Percentiles rank a stretch among this genome's conserved stretches.
Conservation (phyloP, 2,797 vertebrate genomes). For the Spondyliosoma cantharus region DNA sequence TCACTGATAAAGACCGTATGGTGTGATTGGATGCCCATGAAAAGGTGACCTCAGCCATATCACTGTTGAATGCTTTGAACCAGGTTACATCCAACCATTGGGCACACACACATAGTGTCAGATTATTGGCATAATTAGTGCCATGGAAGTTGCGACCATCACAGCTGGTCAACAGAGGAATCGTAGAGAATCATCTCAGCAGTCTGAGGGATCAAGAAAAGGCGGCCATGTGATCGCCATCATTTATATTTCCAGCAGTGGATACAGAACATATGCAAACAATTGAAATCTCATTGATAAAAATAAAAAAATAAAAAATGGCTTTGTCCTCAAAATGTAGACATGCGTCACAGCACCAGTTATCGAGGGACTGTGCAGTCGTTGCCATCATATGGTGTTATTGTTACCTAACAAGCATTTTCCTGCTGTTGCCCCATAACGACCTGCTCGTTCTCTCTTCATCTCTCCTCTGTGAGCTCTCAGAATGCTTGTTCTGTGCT, state of each 20-base stretch:
- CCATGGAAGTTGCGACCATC: neutral
- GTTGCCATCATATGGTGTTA: conserved; percentile 10
- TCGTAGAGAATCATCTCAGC: neutral
- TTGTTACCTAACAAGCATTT: conserved; percentile 51
- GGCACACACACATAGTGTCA: neutral
- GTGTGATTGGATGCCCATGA: neutral
- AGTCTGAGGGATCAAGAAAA: conserved; percentile 13
- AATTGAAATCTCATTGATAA: neutral
- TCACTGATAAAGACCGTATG: neutral
- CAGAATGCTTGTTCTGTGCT: conserved; percentile 46
- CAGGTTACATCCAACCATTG: neutral
- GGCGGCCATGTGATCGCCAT: neutral
- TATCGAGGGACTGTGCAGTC: neutral
- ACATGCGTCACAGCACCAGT: neutral
- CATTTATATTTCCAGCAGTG: neutral
- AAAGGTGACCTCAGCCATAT: neutral
- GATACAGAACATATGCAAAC: conserved; percentile 30
- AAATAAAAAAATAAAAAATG: neutral
- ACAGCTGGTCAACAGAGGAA: conserved; percentile 17
- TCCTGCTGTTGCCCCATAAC: conserved; percentile 45
- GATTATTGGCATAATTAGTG: neutral
- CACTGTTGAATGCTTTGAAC: neutral
- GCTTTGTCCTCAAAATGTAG: neutral
- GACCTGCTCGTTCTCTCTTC: conserved; percentile 32
- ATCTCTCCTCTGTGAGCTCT: conserved; percentile 53